Percentiles rank a stretch among this genome's conserved stretches.
phyloP scores from a whole-genome alignment of 2,888 invertebrate genomes.

The Adineta ricciae region DNA sequence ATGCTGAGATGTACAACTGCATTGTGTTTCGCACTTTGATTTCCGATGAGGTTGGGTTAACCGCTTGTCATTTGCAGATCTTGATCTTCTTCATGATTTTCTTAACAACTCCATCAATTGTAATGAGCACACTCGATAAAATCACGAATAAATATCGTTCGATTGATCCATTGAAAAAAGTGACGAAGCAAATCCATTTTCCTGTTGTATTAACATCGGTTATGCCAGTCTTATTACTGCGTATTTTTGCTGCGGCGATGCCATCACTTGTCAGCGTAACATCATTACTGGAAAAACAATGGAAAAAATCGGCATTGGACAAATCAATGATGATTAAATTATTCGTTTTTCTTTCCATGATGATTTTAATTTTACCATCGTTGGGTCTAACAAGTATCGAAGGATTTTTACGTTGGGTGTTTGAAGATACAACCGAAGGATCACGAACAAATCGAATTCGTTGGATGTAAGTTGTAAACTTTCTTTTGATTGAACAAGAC shows the following conservation, averaged over 20 bases:
- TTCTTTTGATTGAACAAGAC: not conserved
- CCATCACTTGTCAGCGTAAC: constrained; percentile 35
- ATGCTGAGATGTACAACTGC: not conserved
- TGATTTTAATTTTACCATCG: constrained; percentile 85
- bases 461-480: constrained; percentile 43
- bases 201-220: not conserved
- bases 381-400: constrained; percentile 65
- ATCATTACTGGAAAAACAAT: constrained; percentile 35
- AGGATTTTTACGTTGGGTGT: constrained; percentile 44
- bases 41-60: too few species aligned
- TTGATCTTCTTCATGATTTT: constrained; percentile 74
- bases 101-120: constrained; percentile 78
- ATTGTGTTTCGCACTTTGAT: not conserved
- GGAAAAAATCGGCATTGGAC: constrained; percentile 65
- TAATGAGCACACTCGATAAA: constrained; percentile 50
- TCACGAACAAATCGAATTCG: constrained; percentile 34
- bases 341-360: constrained; percentile 75
- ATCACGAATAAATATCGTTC: constrained; percentile 3
- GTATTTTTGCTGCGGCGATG: constrained; percentile 35
- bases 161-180: constrained; percentile 22
- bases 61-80: not conserved
- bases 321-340: constrained; percentile 86
- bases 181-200: constrained; percentile 1
- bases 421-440: constrained; percentile 37
- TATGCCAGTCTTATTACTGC: constrained; percentile 33